These are phyloP conservation scores for Polyommatus iphigenia DNA, from an alignment of 2,888 invertebrate species.

Conservation along the genomic window DNA sequence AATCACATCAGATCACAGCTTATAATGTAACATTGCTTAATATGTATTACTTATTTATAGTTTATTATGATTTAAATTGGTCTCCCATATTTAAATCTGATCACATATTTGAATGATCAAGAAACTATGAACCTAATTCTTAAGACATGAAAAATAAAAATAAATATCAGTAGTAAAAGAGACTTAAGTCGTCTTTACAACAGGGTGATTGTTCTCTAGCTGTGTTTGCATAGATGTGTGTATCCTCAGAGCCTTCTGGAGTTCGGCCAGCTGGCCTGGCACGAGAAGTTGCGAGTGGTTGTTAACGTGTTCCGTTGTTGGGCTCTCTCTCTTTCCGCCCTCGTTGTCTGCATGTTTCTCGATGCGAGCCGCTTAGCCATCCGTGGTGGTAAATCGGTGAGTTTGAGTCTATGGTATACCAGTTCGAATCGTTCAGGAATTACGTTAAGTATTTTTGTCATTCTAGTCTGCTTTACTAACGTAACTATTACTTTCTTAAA, in stretches of 20 bases:
- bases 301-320: constrained; percentile 52
- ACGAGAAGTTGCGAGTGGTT: constrained; percentile 50
- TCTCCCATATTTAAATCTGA: no score
- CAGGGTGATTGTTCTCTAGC: neutral
- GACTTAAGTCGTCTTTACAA: neutral
- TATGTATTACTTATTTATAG: no score
- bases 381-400: constrained; percentile 38
- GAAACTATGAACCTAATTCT: no score
- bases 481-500: neutral
- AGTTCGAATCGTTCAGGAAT: neutral
- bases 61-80: no score
- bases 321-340: constrained; percentile 50
- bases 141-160: no score
- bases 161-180: neutral
- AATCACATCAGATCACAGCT: neutral
- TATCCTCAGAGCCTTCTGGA: constrained; percentile 52
- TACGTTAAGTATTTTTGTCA: neutral
- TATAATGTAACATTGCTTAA: neutral
- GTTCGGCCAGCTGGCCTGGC: constrained; percentile 51
- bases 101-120: no score
- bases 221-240: constrained; percentile 27
- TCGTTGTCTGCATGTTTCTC: constrained; percentile 48
- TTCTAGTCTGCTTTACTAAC: neutral
- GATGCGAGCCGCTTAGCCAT: constrained; percentile 42
- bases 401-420: constrained; percentile 30